Percentiles rank a stretch among this genome's conserved stretches.
phyloP scores from a whole-genome alignment of 2,113 vertebrate species.

The Catharus fuscescens region DNA sequence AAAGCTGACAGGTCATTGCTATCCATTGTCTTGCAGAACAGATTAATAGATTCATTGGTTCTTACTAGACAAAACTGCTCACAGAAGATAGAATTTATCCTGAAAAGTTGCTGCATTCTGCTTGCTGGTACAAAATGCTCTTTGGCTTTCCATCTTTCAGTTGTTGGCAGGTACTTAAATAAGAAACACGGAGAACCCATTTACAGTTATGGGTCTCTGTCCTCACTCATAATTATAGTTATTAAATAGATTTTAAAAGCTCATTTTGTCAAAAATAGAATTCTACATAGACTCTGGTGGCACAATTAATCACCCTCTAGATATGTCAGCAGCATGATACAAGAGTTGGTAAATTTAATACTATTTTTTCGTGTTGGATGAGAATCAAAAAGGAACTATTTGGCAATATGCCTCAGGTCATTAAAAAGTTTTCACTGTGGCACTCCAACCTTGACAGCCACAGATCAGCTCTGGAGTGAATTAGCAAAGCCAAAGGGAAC shows the following conservation, averaged over 20 bases:
- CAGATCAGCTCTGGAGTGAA: background rate
- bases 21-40: conserved; percentile 27
- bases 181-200: conserved; percentile 31
- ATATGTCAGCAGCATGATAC: conserved; percentile 48
- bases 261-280: conserved; percentile 59
- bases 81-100: conserved; percentile 35
- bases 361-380: conserved; percentile 42
- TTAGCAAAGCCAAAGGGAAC: background rate
- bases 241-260: conserved; percentile 59
- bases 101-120: conserved; percentile 48
- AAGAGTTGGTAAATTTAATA: conserved; percentile 48
- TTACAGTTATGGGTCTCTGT: conserved; percentile 25
- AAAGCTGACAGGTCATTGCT: background rate
- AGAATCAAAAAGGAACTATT: conserved; percentile 46
- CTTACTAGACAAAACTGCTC: conserved; percentile 52
- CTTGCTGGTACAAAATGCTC: conserved; percentile 51
- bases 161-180: conserved; percentile 56
- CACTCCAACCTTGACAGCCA: conserved; percentile 10
- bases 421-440: conserved; percentile 54
- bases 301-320: conserved; percentile 58
- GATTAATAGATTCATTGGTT: conserved; percentile 48
- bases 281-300: conserved; percentile 6
- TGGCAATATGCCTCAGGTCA: conserved; percentile 33
- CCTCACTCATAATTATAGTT: conserved; percentile 55
- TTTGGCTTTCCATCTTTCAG: conserved; percentile 33